Conservation (phyloP, 1,140 invertebrate species). For the Listronotus oregonensis region DNA sequence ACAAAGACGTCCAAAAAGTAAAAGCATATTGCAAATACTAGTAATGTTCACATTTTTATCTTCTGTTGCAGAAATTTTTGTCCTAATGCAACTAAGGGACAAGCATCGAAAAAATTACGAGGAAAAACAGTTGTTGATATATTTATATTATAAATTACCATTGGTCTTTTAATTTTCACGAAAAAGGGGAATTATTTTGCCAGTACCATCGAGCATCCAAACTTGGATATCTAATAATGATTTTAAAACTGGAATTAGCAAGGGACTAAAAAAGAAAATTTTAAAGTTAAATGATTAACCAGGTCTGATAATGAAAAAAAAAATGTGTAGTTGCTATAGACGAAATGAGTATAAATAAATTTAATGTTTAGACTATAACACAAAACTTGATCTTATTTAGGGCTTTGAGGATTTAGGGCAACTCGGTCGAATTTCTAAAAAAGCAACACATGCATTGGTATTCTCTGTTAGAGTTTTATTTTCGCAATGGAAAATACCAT, state of each 20-base stretch:
- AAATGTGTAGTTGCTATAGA: conserved; percentile 25
- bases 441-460: conserved; percentile 31
- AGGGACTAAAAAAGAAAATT: conserved; percentile 4
- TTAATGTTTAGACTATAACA: conserved; percentile 28
- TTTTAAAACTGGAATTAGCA: conserved; percentile 24
- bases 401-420: conserved; percentile 36
- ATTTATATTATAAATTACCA: too few species aligned
- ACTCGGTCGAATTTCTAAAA: conserved; percentile 13
- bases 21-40: too few species aligned
- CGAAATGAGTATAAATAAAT: conserved; percentile 38
- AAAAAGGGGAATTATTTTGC: too few species aligned
- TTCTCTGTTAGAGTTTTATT: conserved; percentile 28
- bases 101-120: too few species aligned
- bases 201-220: too few species aligned
- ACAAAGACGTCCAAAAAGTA: too few species aligned
- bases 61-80: too few species aligned
- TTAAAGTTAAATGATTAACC: conserved; percentile 19
- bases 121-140: too few species aligned
- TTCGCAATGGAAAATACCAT: conserved; percentile 29
- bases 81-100: too few species aligned
- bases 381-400: conserved; percentile 33
- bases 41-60: too few species aligned
- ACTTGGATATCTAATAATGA: too few species aligned
- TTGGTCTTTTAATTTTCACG: too few species aligned
- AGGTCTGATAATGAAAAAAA: conserved; percentile 25